These are phyloP conservation scores for Valencia hispanica DNA, from an alignment of 2,797 vertebrate species.

Conservation along the genomic window DNA sequence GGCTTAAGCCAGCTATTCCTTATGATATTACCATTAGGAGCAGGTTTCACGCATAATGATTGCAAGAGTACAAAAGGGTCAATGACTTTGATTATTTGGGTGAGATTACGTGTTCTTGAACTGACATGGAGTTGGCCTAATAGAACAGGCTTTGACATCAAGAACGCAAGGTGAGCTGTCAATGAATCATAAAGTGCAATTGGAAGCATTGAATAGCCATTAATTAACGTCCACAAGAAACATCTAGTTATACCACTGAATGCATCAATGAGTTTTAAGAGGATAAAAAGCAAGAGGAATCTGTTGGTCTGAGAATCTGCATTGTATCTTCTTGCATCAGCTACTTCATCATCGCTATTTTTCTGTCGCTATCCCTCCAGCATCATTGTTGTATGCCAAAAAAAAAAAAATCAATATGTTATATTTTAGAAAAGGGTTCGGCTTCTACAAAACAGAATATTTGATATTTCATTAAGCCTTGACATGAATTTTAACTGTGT, in stretches of 20 bases:
- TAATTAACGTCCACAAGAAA: neutral
- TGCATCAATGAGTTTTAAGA: neutral
- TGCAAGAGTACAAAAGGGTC: conserved; percentile 61
- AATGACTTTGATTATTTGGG: conserved; percentile 74
- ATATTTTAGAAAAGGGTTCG: too few species aligned
- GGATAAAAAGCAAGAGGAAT: neutral
- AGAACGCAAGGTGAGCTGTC: too few species aligned
- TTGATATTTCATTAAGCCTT: too few species aligned
- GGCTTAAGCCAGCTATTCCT: too few species aligned
- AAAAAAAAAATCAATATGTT: too few species aligned
- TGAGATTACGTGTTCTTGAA: conserved; percentile 69
- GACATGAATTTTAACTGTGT: too few species aligned
- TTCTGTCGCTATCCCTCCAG: neutral
- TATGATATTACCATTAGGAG: conserved; percentile 61
- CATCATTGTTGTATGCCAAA: neutral
- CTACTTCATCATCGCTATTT: neutral
- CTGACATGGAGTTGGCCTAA: conserved; percentile 42
- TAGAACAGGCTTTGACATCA: conserved; percentile 48
- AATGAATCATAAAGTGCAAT: too few species aligned
- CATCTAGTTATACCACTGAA: neutral
- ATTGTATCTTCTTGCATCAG: neutral
- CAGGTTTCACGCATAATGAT: conserved; percentile 74
- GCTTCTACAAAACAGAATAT: too few species aligned
- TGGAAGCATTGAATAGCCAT: neutral
- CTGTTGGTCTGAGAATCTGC: neutral